Percentiles rank a stretch among this genome's conserved stretches.
phyloP scores from a whole-genome alignment of 2,113 vertebrate species.

The Meleagris gallopavo region DNA sequence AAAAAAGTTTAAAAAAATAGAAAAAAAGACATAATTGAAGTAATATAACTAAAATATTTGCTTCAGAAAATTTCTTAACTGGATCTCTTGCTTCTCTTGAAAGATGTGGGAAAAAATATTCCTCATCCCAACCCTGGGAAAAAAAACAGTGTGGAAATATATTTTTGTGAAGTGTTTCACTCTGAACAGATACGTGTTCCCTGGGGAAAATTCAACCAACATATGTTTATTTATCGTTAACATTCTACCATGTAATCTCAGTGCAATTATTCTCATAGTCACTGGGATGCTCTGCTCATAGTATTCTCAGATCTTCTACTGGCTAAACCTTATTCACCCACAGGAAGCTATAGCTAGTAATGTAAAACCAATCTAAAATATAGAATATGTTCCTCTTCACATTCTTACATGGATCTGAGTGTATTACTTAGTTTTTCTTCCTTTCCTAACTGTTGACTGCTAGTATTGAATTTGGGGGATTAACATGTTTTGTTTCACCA shows the following conservation, averaged over 20 bases:
- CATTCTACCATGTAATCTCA: neutral
- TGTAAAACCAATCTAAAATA: neutral
- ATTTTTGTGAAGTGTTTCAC: neutral
- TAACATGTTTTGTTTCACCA: neutral
- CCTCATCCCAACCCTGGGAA: neutral
- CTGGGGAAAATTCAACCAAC: neutral
- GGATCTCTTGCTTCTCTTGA: neutral
- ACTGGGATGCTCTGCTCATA: neutral
- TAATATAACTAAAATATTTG: neutral
- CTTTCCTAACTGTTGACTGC: neutral
- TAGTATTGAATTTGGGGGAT: neutral
- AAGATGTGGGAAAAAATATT: neutral
- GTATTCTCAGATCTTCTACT: neutral
- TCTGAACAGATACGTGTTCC: neutral
- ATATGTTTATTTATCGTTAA: neutral
- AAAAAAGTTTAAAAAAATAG: neutral
- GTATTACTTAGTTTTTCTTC: neutral
- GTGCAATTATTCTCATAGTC: neutral
- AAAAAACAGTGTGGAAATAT: neutral
- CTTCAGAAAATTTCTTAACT: neutral
- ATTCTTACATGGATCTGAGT: neutral
- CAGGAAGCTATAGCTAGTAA: neutral
- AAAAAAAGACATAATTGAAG: neutral
- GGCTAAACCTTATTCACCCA: neutral
- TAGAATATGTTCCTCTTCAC: neutral